A percentile compares a stretch with the other conserved stretches of the same genome.
Conservation (phyloP, 2,113 vertebrate genomes). For the Ia io region DNA sequence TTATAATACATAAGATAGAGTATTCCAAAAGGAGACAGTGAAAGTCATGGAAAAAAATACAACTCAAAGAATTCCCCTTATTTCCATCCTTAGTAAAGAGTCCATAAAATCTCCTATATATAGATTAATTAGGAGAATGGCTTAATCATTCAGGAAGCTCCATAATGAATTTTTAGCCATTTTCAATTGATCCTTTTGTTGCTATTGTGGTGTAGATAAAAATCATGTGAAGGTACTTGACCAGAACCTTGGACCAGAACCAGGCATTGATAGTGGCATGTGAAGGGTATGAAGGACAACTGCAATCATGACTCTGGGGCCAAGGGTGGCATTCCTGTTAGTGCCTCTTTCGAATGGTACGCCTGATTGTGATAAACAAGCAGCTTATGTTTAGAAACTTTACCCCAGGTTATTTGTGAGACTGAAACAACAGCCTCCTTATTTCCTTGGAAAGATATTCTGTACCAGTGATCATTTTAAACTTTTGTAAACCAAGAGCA, state of each 20-base stretch:
- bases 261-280: fast-evolving
- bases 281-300: not conserved
- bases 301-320: not conserved
- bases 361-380: not conserved
- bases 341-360: not conserved
- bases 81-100: not conserved
- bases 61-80: not conserved
- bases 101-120: not conserved
- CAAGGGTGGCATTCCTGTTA: not conserved
- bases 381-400: not conserved
- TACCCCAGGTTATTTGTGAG: not conserved
- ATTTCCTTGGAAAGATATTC: not conserved
- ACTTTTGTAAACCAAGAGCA: not conserved
- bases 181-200: not conserved
- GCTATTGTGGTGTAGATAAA: not conserved
- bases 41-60: not conserved
- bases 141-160: not conserved
- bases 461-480: not conserved
- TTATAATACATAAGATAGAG: not conserved
- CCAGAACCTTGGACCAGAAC: not conserved
- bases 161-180: not conserved
- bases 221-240: not conserved
- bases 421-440: not conserved
- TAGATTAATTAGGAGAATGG: not conserved
- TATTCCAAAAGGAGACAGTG: not conserved